Base-by-base conservation (phyloP, 2,797 vertebrate genomes). In the Gobionotothen gibberifrons region DNA sequence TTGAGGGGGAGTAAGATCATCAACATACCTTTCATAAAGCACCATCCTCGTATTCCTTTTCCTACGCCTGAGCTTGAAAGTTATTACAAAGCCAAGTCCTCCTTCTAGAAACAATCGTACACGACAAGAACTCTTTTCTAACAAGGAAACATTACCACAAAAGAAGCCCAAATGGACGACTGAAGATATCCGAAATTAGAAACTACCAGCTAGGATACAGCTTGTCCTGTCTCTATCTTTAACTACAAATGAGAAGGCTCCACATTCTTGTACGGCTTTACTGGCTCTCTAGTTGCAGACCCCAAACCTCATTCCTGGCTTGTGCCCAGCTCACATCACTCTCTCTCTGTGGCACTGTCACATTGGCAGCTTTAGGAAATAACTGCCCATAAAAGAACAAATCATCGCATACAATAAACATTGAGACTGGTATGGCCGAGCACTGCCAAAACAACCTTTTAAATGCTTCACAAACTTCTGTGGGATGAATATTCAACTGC, bases 171-270 rank as follows among this genome's bases (percentile, higher is more conserved):
- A 69, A 68, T 67, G 44, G 66, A 93, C 72, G 72, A 85, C 62
- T 78, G 78, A 87, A 63, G 83, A 90, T 85, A 88, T 81, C 85
- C 92, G 94, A 93, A 96, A 95, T 95, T 93, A 94, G 96, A 95
- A 91, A 92, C 93, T 91, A 94, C 94, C 90, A 91, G 91, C 93
- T 79, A 90, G 90, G 89, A 92, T 90, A 93, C 92, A 90, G 90
- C 86, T 91, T 94, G 85, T 79, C 91, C 94, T 57, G 95, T 76
- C 93, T 96, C 97, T 99, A 99, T 99, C 97, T 99, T 98, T 98
- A 99, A 98, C 97, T 95, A 95, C 94, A 95, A 96, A 96, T 92
- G 94, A 96, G 96, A 95, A 91, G 94, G 95, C 96, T 95, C 95
- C 92, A 94, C 96, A 99, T 99, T 98, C 98, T 96, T 96, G 91